Evolutionary conservation across 2,888 invertebrate genomes (phyloP), one percentile per base, ranked within the genome.

Genomic region (Shargacucullia verbasci): DNA sequence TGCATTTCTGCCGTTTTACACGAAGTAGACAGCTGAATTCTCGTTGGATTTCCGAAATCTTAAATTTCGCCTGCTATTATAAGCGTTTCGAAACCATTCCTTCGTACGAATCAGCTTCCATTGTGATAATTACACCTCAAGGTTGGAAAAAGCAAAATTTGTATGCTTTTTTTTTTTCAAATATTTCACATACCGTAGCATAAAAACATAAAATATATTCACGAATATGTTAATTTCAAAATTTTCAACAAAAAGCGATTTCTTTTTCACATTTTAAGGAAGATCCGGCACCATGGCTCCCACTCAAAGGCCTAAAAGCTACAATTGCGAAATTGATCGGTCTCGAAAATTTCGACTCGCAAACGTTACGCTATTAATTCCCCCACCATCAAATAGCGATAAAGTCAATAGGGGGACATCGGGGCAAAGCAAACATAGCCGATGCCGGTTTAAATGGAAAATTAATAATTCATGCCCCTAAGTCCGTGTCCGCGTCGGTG

Each of bases 401-500:
- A 80, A 79, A 80, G 84, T 85, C 84, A 84, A 85, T 81, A 82
- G 76, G 78, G 64, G 74, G 76, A 76, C 71, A 70, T 71, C 70
- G 70, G 70, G 78, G 67, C 70, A 81, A 67, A 73, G 80, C 78
- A 79, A 82, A 83, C 80, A 83, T 64, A 64, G 76, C 72, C 75
- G 55, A 71, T 65, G 62, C 70, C 70, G 65, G 76, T 76, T 76
- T 78, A 82, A 82, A 82, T 83, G 80, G 80, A 65, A 78, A 81
- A 82, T 84, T 84, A 83, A 84, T 83, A 84, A 84, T 84, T 83
- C 83, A 84, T 83, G 78, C 62, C 60, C 65, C 73, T 73, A 73
- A 72, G 73, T 61, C 71, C 61, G 66, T 46, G 56, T 50, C 65
- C 75, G 68, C 62, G 39, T 46, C 66, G 62, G 39, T 43, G 43